Evolutionary conservation across 2,888 invertebrate species (phyloP), one percentile per base, ranked within the genome.

Genomic region (Aleiodes testaceus): DNA sequence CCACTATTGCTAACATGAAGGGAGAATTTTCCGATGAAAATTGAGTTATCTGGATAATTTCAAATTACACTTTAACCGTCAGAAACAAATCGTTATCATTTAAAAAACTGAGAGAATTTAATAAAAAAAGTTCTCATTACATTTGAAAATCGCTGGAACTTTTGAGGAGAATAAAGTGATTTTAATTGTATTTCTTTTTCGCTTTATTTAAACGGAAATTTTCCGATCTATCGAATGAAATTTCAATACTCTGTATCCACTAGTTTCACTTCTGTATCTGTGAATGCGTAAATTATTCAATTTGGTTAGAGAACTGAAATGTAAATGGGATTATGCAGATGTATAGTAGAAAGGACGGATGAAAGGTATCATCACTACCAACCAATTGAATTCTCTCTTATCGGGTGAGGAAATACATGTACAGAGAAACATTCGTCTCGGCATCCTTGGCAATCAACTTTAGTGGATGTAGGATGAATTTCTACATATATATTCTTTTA

Each of bases 311-410:
- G n/a, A 45, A 12, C n/a, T 45, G 7, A 49, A 16, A 14, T 49
- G 52, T 18, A 12, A 64, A 63, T 69, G 53, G 45, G 64, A 69
- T 69, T 69, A 69, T 69, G 63, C 42, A 69, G 64, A 69, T 69
- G 64, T 30, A 12, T 42, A 68, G 52, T 42, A 47, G 59, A 36
- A 14, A 68, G 18, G 16, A 18, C 1, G 11, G 50, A 1, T 16
- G 18, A 16, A 50, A 18, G 50, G 16, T 50, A 18, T 16, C 18
- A 50, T 53, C 22, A 53, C 53, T 26, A 45, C 36, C 53, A 11
- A 52, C 36, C 5, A 65, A 36, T 18, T 45, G 65, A 70, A 65
- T 65, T 53, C 36, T 36, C 70, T 44, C 42, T 70, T 55, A 70
- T 65, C 70, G 26, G 30, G 44, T 42, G 42, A 45, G 42, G 20